Percentiles rank a stretch among this genome's conserved stretches.
These are phyloP conservation scores for Athripsodes cinereus DNA, from an alignment of 2,888 invertebrate genomes.

Conservation along the genomic window DNA sequence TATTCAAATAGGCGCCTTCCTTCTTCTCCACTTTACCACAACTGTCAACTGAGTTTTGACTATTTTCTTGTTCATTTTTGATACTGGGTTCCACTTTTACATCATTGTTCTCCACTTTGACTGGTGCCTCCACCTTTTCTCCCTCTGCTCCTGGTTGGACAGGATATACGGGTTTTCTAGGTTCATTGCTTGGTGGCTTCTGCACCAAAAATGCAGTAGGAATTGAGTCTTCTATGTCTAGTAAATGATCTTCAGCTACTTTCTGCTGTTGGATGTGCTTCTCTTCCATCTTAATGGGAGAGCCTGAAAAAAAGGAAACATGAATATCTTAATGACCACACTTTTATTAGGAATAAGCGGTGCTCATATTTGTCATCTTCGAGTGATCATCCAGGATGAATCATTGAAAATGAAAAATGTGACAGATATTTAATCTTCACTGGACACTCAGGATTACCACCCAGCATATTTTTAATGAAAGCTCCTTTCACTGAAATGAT, in stretches of 20 bases:
- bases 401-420: too few species aligned
- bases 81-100: slow-evolving; percentile 36
- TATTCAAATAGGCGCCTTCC: slow-evolving; percentile 32
- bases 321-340: too few species aligned
- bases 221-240: slow-evolving; percentile 52
- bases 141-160: slow-evolving; percentile 42
- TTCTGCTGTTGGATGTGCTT: slow-evolving; percentile 47
- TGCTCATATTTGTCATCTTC: too few species aligned
- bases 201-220: slow-evolving; percentile 50
- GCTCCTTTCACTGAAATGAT: too few species aligned
- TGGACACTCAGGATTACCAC: too few species aligned
- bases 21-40: slow-evolving; percentile 39
- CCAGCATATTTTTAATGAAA: too few species aligned
- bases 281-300: slow-evolving; percentile 52
- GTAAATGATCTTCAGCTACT: slow-evolving; percentile 44
- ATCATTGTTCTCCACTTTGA: slow-evolving; percentile 41
- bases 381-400: too few species aligned
- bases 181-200: slow-evolving; percentile 36
- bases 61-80: slow-evolving; percentile 28
- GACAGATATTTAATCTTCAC: too few species aligned
- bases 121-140: slow-evolving; percentile 45
- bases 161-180: slow-evolving; percentile 30
- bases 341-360: too few species aligned
- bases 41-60: slow-evolving; percentile 35
- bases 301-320: slow-evolving; percentile 33